These are phyloP conservation scores for Enteromius paludinosus DNA, from an alignment of 2,797 vertebrate genomes.

Conservation along the genomic window DNA sequence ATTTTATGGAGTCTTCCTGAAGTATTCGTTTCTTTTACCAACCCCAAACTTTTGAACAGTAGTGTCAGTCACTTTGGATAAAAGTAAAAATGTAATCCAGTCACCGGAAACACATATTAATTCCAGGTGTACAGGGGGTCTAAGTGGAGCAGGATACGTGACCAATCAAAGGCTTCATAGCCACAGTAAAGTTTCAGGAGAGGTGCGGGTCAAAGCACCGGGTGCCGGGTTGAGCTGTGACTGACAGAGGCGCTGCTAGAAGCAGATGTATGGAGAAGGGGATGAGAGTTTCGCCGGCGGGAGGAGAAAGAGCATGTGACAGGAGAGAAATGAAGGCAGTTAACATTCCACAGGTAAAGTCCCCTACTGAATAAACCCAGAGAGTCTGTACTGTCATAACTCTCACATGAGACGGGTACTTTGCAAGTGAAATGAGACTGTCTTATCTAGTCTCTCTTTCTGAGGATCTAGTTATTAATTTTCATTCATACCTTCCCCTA, in stretches of 20 bases:
- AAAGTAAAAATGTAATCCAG: slow-evolving; percentile 9
- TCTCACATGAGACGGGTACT: slow-evolving; percentile 7
- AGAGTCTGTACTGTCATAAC: slow-evolving; percentile 25
- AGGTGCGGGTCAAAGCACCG: background rate
- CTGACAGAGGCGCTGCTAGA: slow-evolving; percentile 21
- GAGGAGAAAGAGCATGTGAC: slow-evolving; percentile 31
- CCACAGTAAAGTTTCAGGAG: slow-evolving; percentile 3
- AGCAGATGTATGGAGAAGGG: background rate
- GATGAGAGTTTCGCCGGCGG: background rate
- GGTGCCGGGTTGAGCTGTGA: slow-evolving; percentile 16
- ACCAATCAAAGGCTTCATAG: slow-evolving; percentile 15
- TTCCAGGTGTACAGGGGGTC: background rate
- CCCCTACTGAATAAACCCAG: slow-evolving; percentile 40
- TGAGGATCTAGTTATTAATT: background rate
- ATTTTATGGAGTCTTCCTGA: background rate
- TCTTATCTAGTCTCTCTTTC: slow-evolving; percentile 8
- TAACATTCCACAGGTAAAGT: slow-evolving; percentile 58
- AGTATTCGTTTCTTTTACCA: background rate
- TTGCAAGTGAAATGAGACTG: slow-evolving; percentile 13
- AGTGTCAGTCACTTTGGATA: background rate
- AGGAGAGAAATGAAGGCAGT: slow-evolving; percentile 35
- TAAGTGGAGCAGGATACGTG: background rate
- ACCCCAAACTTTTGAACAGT: background rate
- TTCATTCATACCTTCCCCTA: slow-evolving; percentile 3
- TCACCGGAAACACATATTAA: background rate